A percentile compares a stretch with the other conserved stretches of the same genome.
Evolutionary conservation across 1,140 invertebrate species (phyloP).

Genomic region (Papilio glaucus): DNA sequence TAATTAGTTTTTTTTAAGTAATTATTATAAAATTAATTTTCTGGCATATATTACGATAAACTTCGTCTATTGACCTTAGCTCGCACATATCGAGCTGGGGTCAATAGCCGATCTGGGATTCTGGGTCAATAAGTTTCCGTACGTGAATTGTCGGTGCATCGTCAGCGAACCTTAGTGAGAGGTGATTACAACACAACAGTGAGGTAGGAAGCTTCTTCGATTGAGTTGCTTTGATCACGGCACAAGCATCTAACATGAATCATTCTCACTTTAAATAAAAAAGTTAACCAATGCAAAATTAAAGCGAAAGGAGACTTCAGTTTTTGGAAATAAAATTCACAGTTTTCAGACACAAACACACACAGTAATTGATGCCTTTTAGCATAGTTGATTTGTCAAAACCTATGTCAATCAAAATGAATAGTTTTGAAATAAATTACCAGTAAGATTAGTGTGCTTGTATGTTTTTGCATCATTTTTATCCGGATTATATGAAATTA

Average conservation of each 20-base stretch:
- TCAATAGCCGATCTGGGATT: too few relatives aligned
- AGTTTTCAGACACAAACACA: background rate
- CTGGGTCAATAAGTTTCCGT: conserved; percentile 28
- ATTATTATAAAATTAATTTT: background rate
- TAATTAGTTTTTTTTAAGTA: background rate
- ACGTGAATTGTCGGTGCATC: conserved; percentile 15
- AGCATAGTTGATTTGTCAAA: too few relatives aligned
- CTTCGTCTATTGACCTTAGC: background rate
- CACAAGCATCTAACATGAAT: background rate
- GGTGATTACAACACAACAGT: conserved; percentile 2
- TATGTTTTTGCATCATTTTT: too few relatives aligned
- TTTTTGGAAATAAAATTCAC: background rate
- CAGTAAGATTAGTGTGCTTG: too few relatives aligned
- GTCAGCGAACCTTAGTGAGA: conserved; percentile 15
- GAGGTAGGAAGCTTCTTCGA: conserved; percentile 13
- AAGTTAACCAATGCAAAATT: background rate
- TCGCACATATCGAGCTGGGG: conserved; percentile 12
- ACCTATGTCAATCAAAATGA: too few relatives aligned
- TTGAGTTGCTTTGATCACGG: background rate
- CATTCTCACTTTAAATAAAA: background rate
- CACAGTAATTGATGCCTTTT: background rate
- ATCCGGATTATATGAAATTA: too few relatives aligned
- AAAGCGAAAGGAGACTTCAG: background rate
- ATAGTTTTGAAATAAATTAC: too few relatives aligned
- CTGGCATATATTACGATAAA: background rate